phyloP scores from a whole-genome alignment of 2,888 invertebrate genomes.

The Elegia similella region DNA sequence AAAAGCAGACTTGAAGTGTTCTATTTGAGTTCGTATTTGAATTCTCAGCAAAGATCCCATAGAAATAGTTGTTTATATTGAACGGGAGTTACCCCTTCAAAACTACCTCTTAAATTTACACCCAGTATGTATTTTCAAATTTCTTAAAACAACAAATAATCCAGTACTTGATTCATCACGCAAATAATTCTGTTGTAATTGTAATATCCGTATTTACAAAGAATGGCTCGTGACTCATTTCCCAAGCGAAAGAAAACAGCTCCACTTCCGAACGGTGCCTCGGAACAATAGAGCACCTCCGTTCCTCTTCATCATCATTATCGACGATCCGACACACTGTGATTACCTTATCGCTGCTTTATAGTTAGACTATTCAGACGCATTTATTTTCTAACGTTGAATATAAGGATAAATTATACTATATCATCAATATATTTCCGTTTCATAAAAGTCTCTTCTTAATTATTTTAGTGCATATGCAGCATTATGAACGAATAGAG shows the following conservation, averaged over 20 bases:
- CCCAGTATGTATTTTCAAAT: neutral
- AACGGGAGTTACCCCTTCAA: too few species aligned
- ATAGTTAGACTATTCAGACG: neutral
- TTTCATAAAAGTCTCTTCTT: too few species aligned
- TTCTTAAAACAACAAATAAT: conserved; percentile 21
- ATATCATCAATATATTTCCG: too few species aligned
- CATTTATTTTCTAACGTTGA: too few species aligned
- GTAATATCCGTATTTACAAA: conserved; percentile 31
- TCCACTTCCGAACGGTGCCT: conserved; percentile 51
- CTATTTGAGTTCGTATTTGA: too few species aligned
- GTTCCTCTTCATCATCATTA: conserved; percentile 30
- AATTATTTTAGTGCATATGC: too few species aligned
- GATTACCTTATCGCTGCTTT: conserved; percentile 6
- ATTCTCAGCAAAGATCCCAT: too few species aligned
- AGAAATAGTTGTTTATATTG: too few species aligned
- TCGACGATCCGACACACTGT: conserved; percentile 10
- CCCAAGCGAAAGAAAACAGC: conserved; percentile 68
- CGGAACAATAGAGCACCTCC: conserved; percentile 52
- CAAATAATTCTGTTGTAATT: neutral
- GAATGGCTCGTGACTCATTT: conserved; percentile 50
- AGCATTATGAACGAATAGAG: too few species aligned
- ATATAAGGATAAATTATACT: too few species aligned
- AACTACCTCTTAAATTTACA: too few species aligned
- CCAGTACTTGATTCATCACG: conserved; percentile 7
- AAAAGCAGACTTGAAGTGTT: too few species aligned